Evolutionary conservation across 1,140 invertebrate genomes (phyloP).

Genomic region (Macrobrachium nipponense): DNA sequence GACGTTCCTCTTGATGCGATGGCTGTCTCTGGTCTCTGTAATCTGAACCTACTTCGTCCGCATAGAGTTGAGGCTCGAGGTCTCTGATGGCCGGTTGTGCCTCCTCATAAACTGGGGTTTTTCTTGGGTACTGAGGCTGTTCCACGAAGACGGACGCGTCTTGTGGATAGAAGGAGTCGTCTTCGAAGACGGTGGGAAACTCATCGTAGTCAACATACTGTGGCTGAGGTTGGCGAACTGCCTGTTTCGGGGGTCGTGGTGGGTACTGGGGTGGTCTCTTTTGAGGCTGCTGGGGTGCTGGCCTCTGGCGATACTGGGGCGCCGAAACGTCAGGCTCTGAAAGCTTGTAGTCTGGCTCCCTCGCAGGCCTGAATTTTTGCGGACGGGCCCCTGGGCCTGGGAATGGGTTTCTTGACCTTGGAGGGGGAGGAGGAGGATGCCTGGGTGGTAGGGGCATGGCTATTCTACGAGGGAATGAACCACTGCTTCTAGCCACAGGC

Average conservation of each 20-base stretch:
- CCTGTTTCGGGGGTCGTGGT: neutral
- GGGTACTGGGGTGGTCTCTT: slow-evolving; percentile 11
- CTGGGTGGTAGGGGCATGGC: neutral
- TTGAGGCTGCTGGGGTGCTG: neutral
- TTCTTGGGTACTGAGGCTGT: slow-evolving; percentile 5
- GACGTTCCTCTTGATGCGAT: neutral
- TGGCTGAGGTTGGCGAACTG: too few species aligned
- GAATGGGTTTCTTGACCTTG: neutral
- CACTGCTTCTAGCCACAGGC: neutral
- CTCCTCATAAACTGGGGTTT: neutral
- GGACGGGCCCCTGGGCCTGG: neutral
- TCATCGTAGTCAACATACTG: too few species aligned
- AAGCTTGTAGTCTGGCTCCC: neutral
- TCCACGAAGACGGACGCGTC: slow-evolving; percentile 4
- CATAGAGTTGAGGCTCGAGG: too few species aligned
- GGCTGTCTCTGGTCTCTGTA: neutral
- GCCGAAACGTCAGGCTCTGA: neutral
- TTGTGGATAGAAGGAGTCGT: neutral
- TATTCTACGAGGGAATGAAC: neutral
- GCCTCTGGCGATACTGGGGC: neutral
- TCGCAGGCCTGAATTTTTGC: neutral
- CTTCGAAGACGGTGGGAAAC: too few species aligned
- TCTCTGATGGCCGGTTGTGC: neutral
- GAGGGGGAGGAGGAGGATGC: neutral
- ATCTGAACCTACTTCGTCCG: too few species aligned